Conservation (phyloP, 2,888 invertebrate species). For the Cartodere bifasciata region DNA sequence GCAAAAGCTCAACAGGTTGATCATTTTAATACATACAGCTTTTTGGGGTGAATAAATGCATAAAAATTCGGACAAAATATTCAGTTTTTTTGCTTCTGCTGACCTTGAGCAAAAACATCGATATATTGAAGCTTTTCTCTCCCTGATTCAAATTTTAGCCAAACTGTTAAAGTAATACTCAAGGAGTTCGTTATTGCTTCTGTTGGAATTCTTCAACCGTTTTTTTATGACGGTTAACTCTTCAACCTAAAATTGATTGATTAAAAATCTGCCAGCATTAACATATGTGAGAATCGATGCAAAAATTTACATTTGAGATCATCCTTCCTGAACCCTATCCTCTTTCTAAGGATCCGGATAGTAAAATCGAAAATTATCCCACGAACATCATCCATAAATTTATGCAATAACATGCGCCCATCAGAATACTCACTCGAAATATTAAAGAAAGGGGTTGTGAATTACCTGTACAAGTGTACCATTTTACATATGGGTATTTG, state of each 20-base stretch:
- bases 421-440: conserved; percentile 2
- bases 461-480: conserved; percentile 25
- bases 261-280: conserved; percentile 6
- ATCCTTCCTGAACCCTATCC: conserved; percentile 27
- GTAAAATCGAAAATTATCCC: conserved; percentile 30
- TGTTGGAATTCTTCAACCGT: conserved; percentile 4
- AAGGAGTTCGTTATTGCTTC: background rate
- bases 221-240: conserved; percentile 4
- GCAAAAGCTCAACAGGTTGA: too few species aligned
- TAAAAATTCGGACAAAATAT: too few species aligned
- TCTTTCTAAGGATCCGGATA: conserved; percentile 21
- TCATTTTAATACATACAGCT: too few species aligned
- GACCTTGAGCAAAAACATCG: too few species aligned
- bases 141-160: too few species aligned
- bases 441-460: conserved; percentile 6
- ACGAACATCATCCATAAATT: conserved; percentile 30
- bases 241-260: conserved; percentile 10
- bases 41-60: too few species aligned
- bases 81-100: too few species aligned
- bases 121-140: too few species aligned
- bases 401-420: conserved; percentile 27
- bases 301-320: conserved; percentile 20
- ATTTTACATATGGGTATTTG: conserved; percentile 32
- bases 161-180: too few species aligned
- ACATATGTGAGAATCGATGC: conserved; percentile 22